Evolutionary conservation across 64 coral and sea anemone species (phyloP).

Genomic region (Platygyra sinensis): DNA sequence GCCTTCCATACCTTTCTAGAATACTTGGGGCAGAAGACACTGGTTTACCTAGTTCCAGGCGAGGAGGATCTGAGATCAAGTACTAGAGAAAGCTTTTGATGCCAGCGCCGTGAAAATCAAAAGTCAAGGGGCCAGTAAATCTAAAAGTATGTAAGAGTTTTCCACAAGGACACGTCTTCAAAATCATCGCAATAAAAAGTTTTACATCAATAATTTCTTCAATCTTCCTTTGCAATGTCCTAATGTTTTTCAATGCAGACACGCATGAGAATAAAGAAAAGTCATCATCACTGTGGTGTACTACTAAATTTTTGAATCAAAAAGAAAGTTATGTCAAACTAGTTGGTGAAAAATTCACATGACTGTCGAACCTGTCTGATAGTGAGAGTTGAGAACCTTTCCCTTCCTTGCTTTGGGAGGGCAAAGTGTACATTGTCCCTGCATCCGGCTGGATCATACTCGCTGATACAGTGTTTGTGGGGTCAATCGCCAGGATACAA

Average conservation of each 20-base stretch:
- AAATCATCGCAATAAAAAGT: too few species aligned
- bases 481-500: slow-evolving; percentile 75
- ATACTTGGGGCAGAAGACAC: slow-evolving; percentile 72
- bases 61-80: slow-evolving; percentile 75
- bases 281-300: too few species aligned
- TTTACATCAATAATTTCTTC: too few species aligned
- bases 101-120: slow-evolving; percentile 75
- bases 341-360: background rate
- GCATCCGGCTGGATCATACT: slow-evolving; percentile 90
- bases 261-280: too few species aligned
- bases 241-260: too few species aligned
- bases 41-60: slow-evolving; percentile 44
- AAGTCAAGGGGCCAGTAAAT: background rate
- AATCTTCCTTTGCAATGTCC: too few species aligned
- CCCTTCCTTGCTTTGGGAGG: slow-evolving; percentile 72
- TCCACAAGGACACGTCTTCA: too few species aligned
- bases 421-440: slow-evolving; percentile 62
- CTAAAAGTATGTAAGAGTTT: background rate
- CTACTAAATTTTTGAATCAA: too few species aligned
- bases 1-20: slow-evolving; percentile 64
- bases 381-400: slow-evolving; percentile 84
- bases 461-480: slow-evolving; percentile 74
- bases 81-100: slow-evolving; percentile 81
- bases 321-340: background rate
- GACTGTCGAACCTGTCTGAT: slow-evolving; percentile 72